Base-by-base conservation (phyloP, 2,797 vertebrate genomes). In the Neosalanx taihuensis region DNA sequence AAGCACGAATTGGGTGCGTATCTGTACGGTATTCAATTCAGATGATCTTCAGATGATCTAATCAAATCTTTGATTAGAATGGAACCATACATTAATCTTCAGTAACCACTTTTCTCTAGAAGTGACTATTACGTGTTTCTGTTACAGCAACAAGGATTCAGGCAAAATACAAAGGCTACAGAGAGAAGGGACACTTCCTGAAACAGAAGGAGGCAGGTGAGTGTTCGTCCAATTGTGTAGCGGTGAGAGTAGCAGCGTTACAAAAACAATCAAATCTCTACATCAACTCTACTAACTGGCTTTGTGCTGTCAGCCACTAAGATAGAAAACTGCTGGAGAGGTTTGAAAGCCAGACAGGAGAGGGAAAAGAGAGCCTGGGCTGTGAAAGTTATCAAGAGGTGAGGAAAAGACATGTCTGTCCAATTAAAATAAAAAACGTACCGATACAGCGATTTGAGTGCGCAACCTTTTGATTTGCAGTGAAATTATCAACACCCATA, bases 321-420 rank as follows among this genome's bases (percentile, higher is more conserved):
- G 82, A 93, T 99, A n/a, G 96, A 98, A 85, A 93, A 90, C 58
- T 94, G 90, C 69, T 99, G 96, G 95, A 91, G 96, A 75, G 94
- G 95, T 3, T 79, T 88, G 15, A 86, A 94, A 90, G 96, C 96
- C 3, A 92, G 94, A 72, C 95, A 86, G 68, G 92, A 92, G 37
- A 90, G 92, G 33, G 88, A 94, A 74, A 96, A 82, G 85, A 93
- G 96, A 73, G 87, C 82, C 0, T 98, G 97, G 97, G 97, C 96
- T 0, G 95, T 91, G 49, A 92, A 92, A 81, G 92, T 91, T 15
- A 93, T 99, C 79, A 94, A 93, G 75, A 96, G 91, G 97, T 98
- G 84, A 83, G 90, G 85, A 12, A 2, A 13, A 10, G 13, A 46
- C 41, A 46, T 46, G 41, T 26, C 23, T 26, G 23, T 26, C 23